phyloP scores from a whole-genome alignment of 1,140 invertebrate genomes.

The Drosophila erecta region DNA sequence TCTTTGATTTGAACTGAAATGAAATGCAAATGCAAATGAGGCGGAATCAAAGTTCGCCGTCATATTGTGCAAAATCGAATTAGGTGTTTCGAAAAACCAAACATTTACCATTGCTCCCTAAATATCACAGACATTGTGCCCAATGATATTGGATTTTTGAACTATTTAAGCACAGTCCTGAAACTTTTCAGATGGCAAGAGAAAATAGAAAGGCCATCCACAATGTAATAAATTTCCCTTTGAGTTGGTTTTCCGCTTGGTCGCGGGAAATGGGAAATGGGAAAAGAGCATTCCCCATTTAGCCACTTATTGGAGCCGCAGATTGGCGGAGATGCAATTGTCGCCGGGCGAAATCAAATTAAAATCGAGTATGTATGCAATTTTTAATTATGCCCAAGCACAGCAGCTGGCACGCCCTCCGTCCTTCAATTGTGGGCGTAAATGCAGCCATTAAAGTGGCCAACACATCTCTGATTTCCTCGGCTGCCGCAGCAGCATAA shows the following conservation, averaged over 20 bases:
- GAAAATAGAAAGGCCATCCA: neutral
- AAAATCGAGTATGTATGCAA: constrained; percentile 10
- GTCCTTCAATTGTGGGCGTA: neutral
- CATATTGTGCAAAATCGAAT: too few species aligned
- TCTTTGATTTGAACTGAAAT: constrained; percentile 6
- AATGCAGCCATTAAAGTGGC: constrained; percentile 10
- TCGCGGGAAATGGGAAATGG: neutral
- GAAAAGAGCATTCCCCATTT: neutral
- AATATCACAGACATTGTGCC: too few species aligned
- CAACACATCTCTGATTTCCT: constrained; percentile 8
- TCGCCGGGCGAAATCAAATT: constrained; percentile 6
- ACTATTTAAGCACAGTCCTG: too few species aligned
- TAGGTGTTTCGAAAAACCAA: too few species aligned
- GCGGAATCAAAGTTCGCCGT: neutral
- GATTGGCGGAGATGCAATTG: constrained; percentile 9
- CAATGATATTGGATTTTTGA: too few species aligned
- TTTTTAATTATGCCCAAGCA: constrained; percentile 6
- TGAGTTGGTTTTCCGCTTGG: neutral
- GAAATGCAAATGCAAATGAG: constrained; percentile 12
- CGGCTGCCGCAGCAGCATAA: constrained; percentile 6
- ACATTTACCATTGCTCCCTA: too few species aligned
- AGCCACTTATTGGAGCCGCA: neutral
- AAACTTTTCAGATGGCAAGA: neutral
- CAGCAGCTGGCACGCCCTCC: neutral
- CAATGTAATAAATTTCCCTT: neutral